Evolutionary conservation across 2,888 invertebrate species (phyloP), one percentile per base, ranked within the genome.

Genomic region (Eupithecia tripunctaria): DNA sequence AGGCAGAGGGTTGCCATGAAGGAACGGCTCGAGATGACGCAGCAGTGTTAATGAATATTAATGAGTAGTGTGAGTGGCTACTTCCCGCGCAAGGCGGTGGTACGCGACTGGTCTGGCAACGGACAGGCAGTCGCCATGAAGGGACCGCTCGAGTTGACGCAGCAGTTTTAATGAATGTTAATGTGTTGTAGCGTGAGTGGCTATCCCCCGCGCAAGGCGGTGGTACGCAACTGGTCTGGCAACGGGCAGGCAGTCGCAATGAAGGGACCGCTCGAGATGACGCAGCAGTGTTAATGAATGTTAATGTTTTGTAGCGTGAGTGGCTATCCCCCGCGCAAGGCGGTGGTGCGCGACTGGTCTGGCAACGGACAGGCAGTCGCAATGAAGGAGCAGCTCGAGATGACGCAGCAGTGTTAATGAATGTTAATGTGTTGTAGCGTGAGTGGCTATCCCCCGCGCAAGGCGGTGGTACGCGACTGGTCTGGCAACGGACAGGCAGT

Each of bases 391-490:
- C 96, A 96, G 88, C 89, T 98, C 29, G 98, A 98, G 91, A 96
- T 98, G 80, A 95, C 96, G 59, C 98, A 98, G 90, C 97, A 98
- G 90, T 97, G 15, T 15, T 41, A 41, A 41, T 41, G 41, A 41
- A 41, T 41, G 27, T 7, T 59, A 5, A 25, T 59, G 15, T 27
- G 25, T 59, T 59, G 27, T 67, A 74, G 74, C 2, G 47, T 74
- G 27, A 32, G 36, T 32, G 74, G 71, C 25, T 74, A 74, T 43
- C 71, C 68, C 8, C 70, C 97, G 10, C 95, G 97, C 73, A 98
- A 98, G 90, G 98, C 97, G 0, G 98, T 98, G 1, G 97, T 96
- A 0, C 96, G 96, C 82, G 97, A 98, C 83, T 98, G 98, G 98
- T 97, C 97, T 89, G 97, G 97, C 7, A 98, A 98, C 89, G 97